Evolutionary conservation across 2,888 invertebrate genomes (phyloP).

Genomic region (Myopa testacea): DNA sequence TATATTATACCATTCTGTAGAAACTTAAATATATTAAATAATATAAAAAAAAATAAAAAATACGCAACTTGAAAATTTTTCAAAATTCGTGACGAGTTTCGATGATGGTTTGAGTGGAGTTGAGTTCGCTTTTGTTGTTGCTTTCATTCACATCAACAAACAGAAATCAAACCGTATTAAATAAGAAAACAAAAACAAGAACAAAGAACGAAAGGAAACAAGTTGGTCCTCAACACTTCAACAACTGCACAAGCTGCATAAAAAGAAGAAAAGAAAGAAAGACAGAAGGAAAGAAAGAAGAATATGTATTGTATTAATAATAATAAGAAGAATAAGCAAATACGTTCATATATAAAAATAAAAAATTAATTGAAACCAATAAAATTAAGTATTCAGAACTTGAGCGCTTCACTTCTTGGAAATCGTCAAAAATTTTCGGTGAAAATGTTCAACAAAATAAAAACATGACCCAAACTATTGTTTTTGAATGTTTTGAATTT

Average conservation of each 20-base stretch:
- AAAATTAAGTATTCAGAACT: conserved; percentile 21
- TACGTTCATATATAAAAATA: not conserved
- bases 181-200: not conserved
- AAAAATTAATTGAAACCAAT: not conserved
- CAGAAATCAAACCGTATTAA: not conserved
- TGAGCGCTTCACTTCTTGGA: conserved; percentile 21
- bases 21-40: not conserved
- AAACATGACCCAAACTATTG: too few species aligned
- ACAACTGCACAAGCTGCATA: not conserved
- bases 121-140: not conserved
- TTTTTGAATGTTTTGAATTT: too few species aligned
- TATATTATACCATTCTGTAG: too few species aligned
- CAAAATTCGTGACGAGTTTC: conserved; percentile 38
- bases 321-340: not conserved
- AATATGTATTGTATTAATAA: not conserved
- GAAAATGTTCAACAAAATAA: conserved; percentile 22
- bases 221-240: too few species aligned
- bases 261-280: not conserved
- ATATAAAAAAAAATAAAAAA: conserved; percentile 38
- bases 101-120: conserved; percentile 30
- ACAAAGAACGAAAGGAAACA: not conserved
- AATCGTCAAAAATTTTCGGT: conserved; percentile 14
- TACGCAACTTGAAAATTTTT: conserved; percentile 41
- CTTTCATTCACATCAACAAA: not conserved
- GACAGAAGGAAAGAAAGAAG: not conserved